phyloP scores from a whole-genome alignment of 2,888 invertebrate genomes.

The Volucella inflata region DNA sequence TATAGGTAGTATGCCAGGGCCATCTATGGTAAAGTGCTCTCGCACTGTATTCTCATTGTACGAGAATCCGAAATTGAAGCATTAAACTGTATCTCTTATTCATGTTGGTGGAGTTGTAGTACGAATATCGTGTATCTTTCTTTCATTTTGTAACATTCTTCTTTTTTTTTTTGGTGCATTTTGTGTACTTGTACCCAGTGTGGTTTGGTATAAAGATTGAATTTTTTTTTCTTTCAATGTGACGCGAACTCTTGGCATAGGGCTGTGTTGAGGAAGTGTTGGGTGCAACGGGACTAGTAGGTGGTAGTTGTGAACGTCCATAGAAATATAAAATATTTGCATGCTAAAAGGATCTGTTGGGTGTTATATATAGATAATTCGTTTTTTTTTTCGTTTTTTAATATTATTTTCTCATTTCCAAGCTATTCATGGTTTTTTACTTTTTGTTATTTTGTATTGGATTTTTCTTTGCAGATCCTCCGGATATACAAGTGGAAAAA shows the following conservation, averaged over 20 bases:
- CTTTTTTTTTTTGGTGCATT: background rate
- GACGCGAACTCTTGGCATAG: too few species aligned
- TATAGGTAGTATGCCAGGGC: slow-evolving; percentile 56
- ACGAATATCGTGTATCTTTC: background rate
- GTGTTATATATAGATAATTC: background rate
- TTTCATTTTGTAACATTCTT: background rate
- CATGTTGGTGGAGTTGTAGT: slow-evolving; percentile 65
- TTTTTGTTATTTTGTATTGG: slow-evolving; percentile 23
- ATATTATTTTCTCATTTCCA: slow-evolving; percentile 50
- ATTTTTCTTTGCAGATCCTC: slow-evolving; percentile 85
- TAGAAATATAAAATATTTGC: slow-evolving; percentile 74
- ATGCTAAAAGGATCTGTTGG: slow-evolving; percentile 69
- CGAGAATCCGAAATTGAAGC: slow-evolving; percentile 66
- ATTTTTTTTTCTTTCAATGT: slow-evolving; percentile 49
- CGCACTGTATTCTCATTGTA: slow-evolving; percentile 58
- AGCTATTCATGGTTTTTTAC: slow-evolving; percentile 49
- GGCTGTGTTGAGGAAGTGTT: too few species aligned
- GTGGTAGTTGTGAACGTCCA: slow-evolving; percentile 50
- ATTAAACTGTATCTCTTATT: slow-evolving; percentile 72
- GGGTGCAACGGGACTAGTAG: too few species aligned
- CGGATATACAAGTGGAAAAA: slow-evolving; percentile 88
- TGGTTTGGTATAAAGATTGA: slow-evolving; percentile 65
- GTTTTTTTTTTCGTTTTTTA: slow-evolving; percentile 30
- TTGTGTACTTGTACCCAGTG: slow-evolving; percentile 30
- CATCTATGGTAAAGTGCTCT: slow-evolving; percentile 56